Evolutionary conservation across 1,140 invertebrate genomes (phyloP).

Genomic region (Acromyrmex heyeri): DNA sequence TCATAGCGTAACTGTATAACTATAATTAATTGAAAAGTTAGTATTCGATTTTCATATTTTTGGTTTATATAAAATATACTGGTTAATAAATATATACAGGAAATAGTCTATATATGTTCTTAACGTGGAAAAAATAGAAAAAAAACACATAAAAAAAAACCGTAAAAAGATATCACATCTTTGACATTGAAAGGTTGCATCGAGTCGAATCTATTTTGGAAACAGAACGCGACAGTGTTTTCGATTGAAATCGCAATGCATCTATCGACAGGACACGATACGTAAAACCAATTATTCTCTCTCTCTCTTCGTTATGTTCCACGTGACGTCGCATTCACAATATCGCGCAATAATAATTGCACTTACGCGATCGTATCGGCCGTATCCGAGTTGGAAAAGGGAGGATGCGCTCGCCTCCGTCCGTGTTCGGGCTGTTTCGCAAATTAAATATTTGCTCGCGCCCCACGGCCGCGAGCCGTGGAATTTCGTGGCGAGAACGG

Average conservation of each 20-base stretch:
- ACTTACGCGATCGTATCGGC: conserved; percentile 39
- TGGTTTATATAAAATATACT: neutral
- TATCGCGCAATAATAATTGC: conserved; percentile 50
- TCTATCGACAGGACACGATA: conserved; percentile 32
- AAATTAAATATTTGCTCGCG: conserved; percentile 60
- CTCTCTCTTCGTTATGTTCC: conserved; percentile 14
- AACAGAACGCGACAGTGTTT: conserved; percentile 6
- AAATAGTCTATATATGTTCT: neutral
- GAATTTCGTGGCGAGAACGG: conserved; percentile 35
- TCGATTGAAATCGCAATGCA: conserved; percentile 29
- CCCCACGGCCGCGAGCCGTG: conserved; percentile 2
- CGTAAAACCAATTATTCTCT: conserved; percentile 44
- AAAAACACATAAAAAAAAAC: neutral
- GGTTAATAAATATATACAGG: neutral
- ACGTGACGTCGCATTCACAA: conserved; percentile 19
- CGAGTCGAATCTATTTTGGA: conserved; percentile 5
- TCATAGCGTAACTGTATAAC: neutral
- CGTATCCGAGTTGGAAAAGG: neutral
- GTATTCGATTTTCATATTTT: neutral
- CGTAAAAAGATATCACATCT: neutral
- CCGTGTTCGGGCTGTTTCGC: neutral
- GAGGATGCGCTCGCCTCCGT: neutral
- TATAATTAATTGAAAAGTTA: conserved; percentile 9
- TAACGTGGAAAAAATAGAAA: neutral
- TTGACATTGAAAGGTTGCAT: neutral